Evolutionary conservation across 2,797 vertebrate species (phyloP), one percentile per base, ranked within the genome.

Genomic region (Coregonus suidteri): DNA sequence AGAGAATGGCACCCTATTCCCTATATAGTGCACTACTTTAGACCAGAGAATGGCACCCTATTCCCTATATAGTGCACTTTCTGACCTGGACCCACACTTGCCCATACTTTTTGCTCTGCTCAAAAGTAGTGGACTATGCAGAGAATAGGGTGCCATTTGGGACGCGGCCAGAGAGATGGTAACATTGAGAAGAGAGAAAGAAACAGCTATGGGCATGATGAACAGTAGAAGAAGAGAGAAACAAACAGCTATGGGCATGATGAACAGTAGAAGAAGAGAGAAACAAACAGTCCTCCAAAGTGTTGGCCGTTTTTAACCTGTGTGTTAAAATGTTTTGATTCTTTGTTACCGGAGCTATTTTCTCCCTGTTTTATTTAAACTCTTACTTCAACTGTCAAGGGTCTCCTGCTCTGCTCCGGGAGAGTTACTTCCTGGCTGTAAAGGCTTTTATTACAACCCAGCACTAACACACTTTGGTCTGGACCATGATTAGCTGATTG

Each of bases 291-390:
- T 89, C 88, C 91, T 47, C 7, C 41, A 47, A 47, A 93, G 90
- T 90, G 90, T 93, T 94, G 90, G 89, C 91, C 87, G 91, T 94
- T 94, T 91, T 95, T 94, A 80, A 77, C 65, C 68, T 75, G 75
- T 79, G 70, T 30, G 74, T 79, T 71, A 52, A 54, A 31, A 54
- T 59, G n/a, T 72, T 11, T 47, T 89, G 91, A 91, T 93, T 93
- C 95, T 95, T 96, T 95, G 95, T 95, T 94, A 93, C 93, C 93
- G 95, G 91, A 94, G 93, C 91, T 94, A 80, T 75, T 94, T 15
- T n/a, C 25, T 16, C 18, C 16, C n/a, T n/a, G 16, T 59, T 59
- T 16, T 59, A 0, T 6, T 11, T 9, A 47, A 47, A 47, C 41
- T 47, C 41, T 47, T 47, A 9, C 41, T 47, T 47, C 25, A 25